Base-by-base conservation (phyloP, 2,797 vertebrate species). In the Toxotes lorentzi region DNA sequence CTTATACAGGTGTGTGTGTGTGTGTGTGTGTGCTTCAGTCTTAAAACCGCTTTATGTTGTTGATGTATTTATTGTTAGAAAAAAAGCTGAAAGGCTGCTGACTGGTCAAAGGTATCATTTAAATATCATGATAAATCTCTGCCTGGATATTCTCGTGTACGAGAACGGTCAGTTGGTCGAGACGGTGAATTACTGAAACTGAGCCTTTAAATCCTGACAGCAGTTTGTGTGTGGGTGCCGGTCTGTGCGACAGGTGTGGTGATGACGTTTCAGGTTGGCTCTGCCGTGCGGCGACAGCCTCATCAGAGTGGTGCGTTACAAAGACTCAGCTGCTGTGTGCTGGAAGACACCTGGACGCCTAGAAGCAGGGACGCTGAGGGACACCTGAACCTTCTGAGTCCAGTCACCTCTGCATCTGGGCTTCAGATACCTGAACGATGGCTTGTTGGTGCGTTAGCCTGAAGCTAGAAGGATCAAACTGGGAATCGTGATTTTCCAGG, bases 301-400 rank as follows among this genome's bases (percentile, higher is more conserved):
- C 38, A 7, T 83, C 70, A 63, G 76, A 35, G 70, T 13, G 5
- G 38, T 21, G 45, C 74, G 72, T 77, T 54, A 59, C 34, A 43
- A 50, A 69, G 65, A 79, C 74, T 75, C 78, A n/a, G 48, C 63
- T 7, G 66, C 71, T 23, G 69, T 32, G 59, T 47, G 75, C 54
- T 82, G 85, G 74, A 87, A 79, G 77, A 83, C 79, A 65, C 81
- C 51, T 71, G 73, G 68, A 74, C n/a, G 50, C 78, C 40, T 5
- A 41, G n/a, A 70, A 7, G 53, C 27, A 1, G 7, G 8, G 35
- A 35, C 3, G 35, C 34, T 4, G 32, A 57, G 7, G 35, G 58
- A 68, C 47, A 47, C 84, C 81, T 70, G 64, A 43, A 79, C 73
- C 9, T 35, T 32, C 68, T 19, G 53, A 77, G 62, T 58, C 60